Evolutionary conservation across 1,140 invertebrate genomes (phyloP).

Genomic region (Drosophila novamexicana): DNA sequence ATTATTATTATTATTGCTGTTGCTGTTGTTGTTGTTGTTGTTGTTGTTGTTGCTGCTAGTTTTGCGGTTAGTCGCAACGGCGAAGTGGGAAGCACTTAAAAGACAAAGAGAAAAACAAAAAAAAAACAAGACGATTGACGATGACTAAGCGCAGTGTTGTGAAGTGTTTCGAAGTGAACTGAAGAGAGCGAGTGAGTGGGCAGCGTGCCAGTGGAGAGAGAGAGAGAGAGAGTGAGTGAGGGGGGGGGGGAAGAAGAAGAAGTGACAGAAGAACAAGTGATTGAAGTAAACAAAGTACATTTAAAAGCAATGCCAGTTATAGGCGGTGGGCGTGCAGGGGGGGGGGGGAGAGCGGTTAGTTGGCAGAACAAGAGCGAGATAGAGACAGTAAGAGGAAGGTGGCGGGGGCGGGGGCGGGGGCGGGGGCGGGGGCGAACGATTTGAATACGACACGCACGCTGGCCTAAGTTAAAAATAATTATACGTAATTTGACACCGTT

Average conservation of each 20-base stretch:
- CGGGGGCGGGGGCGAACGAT: not conserved
- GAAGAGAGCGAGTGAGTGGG: not conserved
- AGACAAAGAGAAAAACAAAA: slow-evolving; percentile 24
- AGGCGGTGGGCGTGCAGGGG: not conserved
- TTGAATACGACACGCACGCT: slow-evolving; percentile 24
- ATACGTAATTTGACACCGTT: slow-evolving; percentile 76
- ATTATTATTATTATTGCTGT: not conserved
- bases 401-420: too few species aligned
- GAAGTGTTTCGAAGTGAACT: not conserved
- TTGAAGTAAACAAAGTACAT: slow-evolving; percentile 2
- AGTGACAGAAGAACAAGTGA: slow-evolving; percentile 8
- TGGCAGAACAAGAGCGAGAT: too few species aligned
- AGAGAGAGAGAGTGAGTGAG: not conserved
- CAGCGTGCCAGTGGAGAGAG: not conserved
- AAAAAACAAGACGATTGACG: slow-evolving; percentile 9
- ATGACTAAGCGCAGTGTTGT: slow-evolving; percentile 32
- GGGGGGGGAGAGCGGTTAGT: not conserved
- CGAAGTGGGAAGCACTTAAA: slow-evolving; percentile 54
- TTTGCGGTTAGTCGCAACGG: slow-evolving; percentile 51
- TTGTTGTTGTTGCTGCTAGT: slow-evolving; percentile 24
- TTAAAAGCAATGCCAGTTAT: slow-evolving; percentile 7
- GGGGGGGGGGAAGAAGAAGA: not conserved
- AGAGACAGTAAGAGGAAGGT: too few species aligned
- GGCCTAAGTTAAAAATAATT: slow-evolving; percentile 62
- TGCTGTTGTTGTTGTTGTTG: slow-evolving; percentile 1